Percentiles rank a stretch among this genome's conserved stretches.
These are phyloP conservation scores for Rousettus madagascariensis DNA, from an alignment of 2,797 vertebrate genomes.

Conservation along the genomic window DNA sequence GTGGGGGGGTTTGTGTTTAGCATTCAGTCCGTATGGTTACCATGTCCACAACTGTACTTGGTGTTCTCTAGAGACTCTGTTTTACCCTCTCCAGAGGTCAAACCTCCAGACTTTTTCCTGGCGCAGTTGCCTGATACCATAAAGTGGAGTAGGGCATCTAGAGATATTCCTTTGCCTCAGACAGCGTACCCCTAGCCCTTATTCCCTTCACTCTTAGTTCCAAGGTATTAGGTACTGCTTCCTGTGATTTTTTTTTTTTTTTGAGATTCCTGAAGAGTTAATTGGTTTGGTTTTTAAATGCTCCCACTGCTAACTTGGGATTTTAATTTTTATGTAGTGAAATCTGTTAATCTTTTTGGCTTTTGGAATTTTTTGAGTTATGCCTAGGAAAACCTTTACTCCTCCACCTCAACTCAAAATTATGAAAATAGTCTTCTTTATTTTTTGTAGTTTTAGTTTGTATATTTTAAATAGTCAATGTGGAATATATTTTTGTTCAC, in stretches of 20 bases:
- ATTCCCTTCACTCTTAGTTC: background rate
- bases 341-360: background rate
- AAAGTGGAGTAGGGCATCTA: background rate
- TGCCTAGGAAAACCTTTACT: background rate
- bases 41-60: background rate
- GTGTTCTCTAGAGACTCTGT: background rate
- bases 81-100: background rate
- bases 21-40: background rate
- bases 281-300: background rate
- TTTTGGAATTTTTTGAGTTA: conserved; percentile 48
- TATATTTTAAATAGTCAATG: background rate
- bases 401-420: background rate
- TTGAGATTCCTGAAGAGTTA: background rate
- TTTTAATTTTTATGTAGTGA: conserved; percentile 42
- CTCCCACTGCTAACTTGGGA: background rate
- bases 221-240: background rate
- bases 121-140: background rate
- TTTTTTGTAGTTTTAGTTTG: conserved; percentile 37
- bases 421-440: background rate
- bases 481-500: conserved; percentile 22
- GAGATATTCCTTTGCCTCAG: background rate
- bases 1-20: background rate
- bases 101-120: background rate
- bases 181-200: background rate
- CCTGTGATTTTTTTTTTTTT: background rate